A percentile compares a stretch with the other conserved stretches of the same genome.
Conservation (phyloP, 2,888 invertebrate species). For the Myopa tessellatipennis region DNA sequence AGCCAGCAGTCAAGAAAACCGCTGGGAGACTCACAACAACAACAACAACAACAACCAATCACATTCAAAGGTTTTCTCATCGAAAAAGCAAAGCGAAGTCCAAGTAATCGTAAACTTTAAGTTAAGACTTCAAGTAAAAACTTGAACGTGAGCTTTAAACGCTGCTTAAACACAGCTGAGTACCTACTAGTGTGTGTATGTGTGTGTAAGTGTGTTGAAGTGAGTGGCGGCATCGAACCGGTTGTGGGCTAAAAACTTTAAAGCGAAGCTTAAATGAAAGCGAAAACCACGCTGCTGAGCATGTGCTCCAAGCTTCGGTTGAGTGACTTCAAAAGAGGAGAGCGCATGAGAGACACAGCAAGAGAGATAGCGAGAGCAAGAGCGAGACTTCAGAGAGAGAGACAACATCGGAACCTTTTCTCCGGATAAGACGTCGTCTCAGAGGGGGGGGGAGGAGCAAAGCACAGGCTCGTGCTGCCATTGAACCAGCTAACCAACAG, state of each 20-base stretch:
- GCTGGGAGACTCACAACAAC: constrained; percentile 23
- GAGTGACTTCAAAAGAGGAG: too few relatives aligned
- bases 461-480: too few relatives aligned
- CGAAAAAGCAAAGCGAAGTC: constrained; percentile 16
- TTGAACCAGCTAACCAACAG: background rate
- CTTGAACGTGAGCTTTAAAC: constrained; percentile 42
- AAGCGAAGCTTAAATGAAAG: constrained; percentile 8
- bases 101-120: constrained; percentile 30
- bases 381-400: background rate
- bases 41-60: constrained; percentile 9
- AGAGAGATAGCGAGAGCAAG: background rate
- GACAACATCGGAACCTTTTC: background rate
- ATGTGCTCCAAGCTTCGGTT: background rate
- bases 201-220: background rate
- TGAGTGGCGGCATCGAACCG: background rate
- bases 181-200: background rate
- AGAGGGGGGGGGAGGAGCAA: too few relatives aligned
- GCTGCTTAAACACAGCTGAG: constrained; percentile 7
- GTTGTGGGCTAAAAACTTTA: background rate
- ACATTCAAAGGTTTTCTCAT: background rate
- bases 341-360: background rate
- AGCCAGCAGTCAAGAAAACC: background rate
- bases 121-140: constrained; percentile 14
- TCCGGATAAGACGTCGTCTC: too few relatives aligned
- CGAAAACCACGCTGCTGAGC: constrained; percentile 34